phyloP scores from a whole-genome alignment of 1,140 invertebrate species.

The Melipona quadrifasciata region DNA sequence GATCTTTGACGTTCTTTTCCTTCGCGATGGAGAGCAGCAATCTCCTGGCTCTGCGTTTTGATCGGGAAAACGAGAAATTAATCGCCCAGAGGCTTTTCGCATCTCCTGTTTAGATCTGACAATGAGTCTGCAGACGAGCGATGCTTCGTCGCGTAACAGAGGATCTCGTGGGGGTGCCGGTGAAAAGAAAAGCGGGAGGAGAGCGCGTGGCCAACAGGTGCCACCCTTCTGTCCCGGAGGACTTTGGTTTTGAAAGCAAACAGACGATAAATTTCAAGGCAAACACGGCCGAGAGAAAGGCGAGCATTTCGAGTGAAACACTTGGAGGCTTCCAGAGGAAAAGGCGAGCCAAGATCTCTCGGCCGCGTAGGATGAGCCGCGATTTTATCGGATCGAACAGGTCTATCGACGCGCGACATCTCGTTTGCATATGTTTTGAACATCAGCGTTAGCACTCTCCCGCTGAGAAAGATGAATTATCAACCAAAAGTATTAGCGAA shows the following conservation, averaged over 20 bases:
- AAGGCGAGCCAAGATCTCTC: background rate
- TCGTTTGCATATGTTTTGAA: background rate
- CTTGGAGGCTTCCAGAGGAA: background rate
- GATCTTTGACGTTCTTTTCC: too few species aligned
- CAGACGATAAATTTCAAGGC: background rate
- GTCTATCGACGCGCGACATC: background rate
- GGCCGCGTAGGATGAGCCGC: background rate
- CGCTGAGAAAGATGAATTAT: too few species aligned
- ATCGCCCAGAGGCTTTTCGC: too few species aligned
- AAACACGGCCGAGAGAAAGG: background rate
- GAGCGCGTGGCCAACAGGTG: background rate
- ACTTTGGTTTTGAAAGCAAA: conserved; percentile 6
- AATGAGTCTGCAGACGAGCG: too few species aligned
- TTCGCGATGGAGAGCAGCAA: too few species aligned
- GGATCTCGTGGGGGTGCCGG: background rate
- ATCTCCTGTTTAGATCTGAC: too few species aligned
- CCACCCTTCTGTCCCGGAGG: background rate
- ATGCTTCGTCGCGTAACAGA: too few species aligned
- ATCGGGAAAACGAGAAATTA: too few species aligned
- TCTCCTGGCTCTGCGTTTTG: too few species aligned
- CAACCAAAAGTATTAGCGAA: too few species aligned
- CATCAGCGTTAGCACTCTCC: background rate
- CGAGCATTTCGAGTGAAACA: conserved; percentile 3
- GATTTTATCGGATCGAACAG: background rate
- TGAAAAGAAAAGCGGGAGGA: background rate